Percentiles rank a stretch among this genome's conserved stretches.
Evolutionary conservation across 2,888 invertebrate genomes (phyloP).

Genomic region (Euproctis similis): DNA sequence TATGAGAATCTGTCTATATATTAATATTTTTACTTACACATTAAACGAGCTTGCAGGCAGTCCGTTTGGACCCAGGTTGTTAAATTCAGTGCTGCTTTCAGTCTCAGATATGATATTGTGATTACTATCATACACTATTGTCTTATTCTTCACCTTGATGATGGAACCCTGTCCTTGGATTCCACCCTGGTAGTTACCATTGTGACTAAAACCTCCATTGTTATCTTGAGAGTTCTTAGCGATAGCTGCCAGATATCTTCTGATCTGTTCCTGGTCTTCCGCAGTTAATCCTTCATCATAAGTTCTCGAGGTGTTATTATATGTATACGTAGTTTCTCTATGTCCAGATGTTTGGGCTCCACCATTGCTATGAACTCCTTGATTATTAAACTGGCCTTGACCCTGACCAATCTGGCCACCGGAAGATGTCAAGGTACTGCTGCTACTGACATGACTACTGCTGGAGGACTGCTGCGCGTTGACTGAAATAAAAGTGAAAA

Average conservation of each 20-base stretch:
- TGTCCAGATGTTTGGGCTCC: too few species aligned
- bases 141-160: conserved; percentile 46
- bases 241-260: conserved; percentile 30
- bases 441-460: conserved; percentile 9
- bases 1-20: too few species aligned
- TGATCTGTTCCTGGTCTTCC: conserved; percentile 49
- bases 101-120: conserved; percentile 62
- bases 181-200: too few species aligned
- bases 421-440: conserved; percentile 14
- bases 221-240: not conserved
- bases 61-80: conserved; percentile 58
- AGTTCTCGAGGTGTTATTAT: too few species aligned
- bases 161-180: conserved; percentile 36
- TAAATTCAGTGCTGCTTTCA: conserved; percentile 72
- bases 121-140: conserved; percentile 53
- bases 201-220: conserved; percentile 8
- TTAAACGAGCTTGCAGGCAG: conserved; percentile 64
- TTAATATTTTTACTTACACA: conserved; percentile 39
- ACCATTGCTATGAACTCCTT: conserved; percentile 8
- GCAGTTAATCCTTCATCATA: conserved; percentile 37
- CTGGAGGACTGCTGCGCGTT: conserved; percentile 26
- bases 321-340: too few species aligned
- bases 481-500: too few species aligned
- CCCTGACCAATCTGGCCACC: conserved; percentile 9
- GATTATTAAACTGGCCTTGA: conserved; percentile 9